A percentile compares a stretch with the other conserved stretches of the same genome.
phyloP scores from a whole-genome alignment of 2,888 invertebrate genomes.

The Lucinisca nassula region DNA sequence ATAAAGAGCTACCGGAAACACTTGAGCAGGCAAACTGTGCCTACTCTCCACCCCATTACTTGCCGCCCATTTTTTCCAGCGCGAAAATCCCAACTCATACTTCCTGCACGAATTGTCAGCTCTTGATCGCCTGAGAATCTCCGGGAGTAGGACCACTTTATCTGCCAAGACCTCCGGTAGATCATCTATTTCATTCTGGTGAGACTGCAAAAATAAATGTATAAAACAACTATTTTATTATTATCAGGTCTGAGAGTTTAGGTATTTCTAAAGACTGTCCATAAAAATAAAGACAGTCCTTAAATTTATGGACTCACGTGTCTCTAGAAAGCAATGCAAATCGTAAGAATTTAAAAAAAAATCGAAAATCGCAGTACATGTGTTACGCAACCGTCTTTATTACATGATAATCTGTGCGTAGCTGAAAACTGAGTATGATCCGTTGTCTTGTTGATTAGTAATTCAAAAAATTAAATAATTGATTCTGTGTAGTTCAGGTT shows the following conservation, averaged over 20 bases:
- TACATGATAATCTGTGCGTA: too few species aligned
- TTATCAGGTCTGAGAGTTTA: too few species aligned
- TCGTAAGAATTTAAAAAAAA: too few species aligned
- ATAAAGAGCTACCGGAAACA: constrained; percentile 55
- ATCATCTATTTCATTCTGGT: constrained; percentile 3
- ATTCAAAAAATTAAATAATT: too few species aligned
- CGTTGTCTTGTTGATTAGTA: too few species aligned
- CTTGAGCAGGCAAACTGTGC: constrained; percentile 44
- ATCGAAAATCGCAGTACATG: too few species aligned
- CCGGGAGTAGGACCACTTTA: constrained; percentile 36
- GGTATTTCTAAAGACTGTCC: too few species aligned
- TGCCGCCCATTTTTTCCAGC: constrained; percentile 45
- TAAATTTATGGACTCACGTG: neutral
- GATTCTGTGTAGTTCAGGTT: too few species aligned
- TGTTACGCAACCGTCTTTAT: too few species aligned
- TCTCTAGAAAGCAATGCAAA: too few species aligned
- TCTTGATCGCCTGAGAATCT: neutral
- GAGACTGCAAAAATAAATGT: constrained; percentile 39
- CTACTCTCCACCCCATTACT: constrained; percentile 26
- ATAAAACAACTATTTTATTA: constrained; percentile 9
- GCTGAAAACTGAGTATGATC: too few species aligned
- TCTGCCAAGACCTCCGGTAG: constrained; percentile 37
- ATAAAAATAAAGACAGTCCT: neutral
- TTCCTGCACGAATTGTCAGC: constrained; percentile 20
- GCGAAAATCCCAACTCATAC: constrained; percentile 40